A percentile compares a stretch with the other conserved stretches of the same genome.
phyloP scores from a whole-genome alignment of 2,797 vertebrate species.

The Anguilla pacifica region DNA sequence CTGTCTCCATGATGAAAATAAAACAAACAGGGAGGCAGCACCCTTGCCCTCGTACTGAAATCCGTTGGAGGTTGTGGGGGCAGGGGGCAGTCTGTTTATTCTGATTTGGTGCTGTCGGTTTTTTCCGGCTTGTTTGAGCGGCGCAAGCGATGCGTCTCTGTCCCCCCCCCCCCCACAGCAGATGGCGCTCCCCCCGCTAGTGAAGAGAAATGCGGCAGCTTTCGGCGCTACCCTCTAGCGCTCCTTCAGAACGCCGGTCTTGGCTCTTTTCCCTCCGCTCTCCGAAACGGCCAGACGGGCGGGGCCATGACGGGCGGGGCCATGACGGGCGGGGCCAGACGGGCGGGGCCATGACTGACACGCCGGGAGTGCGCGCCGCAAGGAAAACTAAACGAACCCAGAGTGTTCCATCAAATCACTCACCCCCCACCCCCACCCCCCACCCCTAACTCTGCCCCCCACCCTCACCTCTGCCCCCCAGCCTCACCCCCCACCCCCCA shows the following conservation, averaged over 20 bases:
- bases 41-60: background rate
- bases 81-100: conserved; percentile 55
- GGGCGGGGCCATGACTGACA: too few species aligned
- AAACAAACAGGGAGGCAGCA: background rate
- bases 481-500: too few species aligned
- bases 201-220: conserved; percentile 51
- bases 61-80: background rate
- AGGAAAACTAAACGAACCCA: conserved; percentile 14
- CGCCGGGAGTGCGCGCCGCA: too few species aligned
- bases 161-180: conserved; percentile 45
- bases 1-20: background rate
- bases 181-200: conserved; percentile 42
- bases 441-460: too few species aligned
- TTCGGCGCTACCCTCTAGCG: conserved; percentile 41
- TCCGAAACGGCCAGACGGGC: background rate
- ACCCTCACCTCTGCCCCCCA: background rate
- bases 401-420: background rate
- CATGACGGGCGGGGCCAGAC: too few species aligned
- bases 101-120: conserved; percentile 60
- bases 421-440: too few species aligned
- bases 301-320: conserved; percentile 13
- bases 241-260: conserved; percentile 38
- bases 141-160: conserved; percentile 55
- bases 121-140: conserved; percentile 40
- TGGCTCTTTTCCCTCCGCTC: conserved; percentile 27